Evolutionary conservation across 2,113 vertebrate species (phyloP).

Genomic region (Paralichthys olivaceus): DNA sequence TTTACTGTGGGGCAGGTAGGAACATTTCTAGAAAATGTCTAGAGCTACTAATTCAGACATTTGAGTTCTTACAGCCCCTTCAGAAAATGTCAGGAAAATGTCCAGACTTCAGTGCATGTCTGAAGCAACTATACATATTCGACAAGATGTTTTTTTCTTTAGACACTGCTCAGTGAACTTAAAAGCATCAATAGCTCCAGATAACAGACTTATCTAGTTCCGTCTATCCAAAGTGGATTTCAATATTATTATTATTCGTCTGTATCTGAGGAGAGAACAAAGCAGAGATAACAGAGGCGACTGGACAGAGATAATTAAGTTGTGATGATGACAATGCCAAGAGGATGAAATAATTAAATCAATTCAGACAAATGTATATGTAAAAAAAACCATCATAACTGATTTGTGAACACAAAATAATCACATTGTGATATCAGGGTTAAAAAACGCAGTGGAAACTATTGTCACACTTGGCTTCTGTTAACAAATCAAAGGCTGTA

Average conservation of each 20-base stretch:
- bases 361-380: background rate
- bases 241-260: background rate
- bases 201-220: background rate
- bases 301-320: background rate
- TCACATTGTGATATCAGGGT: too few species aligned
- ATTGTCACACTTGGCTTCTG: background rate
- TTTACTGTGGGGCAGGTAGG: too few species aligned
- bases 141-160: too few species aligned
- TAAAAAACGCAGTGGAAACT: too few species aligned
- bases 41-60: too few species aligned
- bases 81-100: too few species aligned
- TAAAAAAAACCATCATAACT: too few species aligned
- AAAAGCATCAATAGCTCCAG: background rate
- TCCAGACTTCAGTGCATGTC: too few species aligned
- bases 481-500: background rate
- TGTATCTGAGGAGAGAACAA: background rate
- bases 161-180: background rate
- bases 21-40: too few species aligned
- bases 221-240: background rate
- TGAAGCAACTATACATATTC: background rate
- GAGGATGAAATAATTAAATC: background rate
- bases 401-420: too few species aligned
- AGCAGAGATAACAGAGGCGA: background rate
- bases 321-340: background rate
- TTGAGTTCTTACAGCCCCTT: too few species aligned